phyloP scores from a whole-genome alignment of 2,113 vertebrate genomes.

The chimpanzee (Pan troglodytes) region NHGRI_mPanTro3-v2.1_pri NC_072404.2:110103501-110104000 shows the following conservation, averaged over 20 bases:
- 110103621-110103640: too few species aligned
- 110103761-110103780: constrained; percentile 70
- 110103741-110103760: constrained; percentile 72
- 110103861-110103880: constrained; percentile 73
- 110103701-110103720: not conserved
- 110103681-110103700: not conserved
- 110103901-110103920: not conserved
- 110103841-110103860: constrained; percentile 65
- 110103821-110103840: constrained; percentile 76
- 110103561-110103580: not conserved
- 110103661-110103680: not conserved
- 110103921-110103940: constrained; percentile 61
- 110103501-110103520: not conserved
- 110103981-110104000: constrained; percentile 78
- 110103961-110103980: constrained; percentile 72
- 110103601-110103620: not conserved
- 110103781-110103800: constrained; percentile 54
- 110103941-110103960: constrained; percentile 83
- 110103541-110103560: not conserved
- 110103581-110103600: not conserved
- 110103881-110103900: constrained; percentile 32
- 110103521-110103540: not conserved
- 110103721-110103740: not conserved
- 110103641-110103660: not conserved
- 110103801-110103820: constrained; percentile 18